Evolutionary conservation across 1,140 invertebrate genomes (phyloP).

Genomic region (Megalopta genalis): DNA sequence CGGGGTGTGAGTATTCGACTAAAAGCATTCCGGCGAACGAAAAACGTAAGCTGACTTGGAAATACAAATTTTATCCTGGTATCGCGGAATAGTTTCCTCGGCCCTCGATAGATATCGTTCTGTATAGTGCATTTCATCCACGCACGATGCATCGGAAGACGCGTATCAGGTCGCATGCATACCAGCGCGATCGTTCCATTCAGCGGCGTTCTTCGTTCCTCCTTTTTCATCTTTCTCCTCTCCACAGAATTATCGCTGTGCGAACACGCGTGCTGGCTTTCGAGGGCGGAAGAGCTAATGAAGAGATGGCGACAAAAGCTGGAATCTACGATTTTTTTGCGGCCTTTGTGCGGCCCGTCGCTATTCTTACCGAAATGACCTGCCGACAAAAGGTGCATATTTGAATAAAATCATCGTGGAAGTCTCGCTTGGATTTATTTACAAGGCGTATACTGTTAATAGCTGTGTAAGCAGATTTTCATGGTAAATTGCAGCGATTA

Average conservation of each 20-base stretch:
- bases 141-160: conserved; percentile 1
- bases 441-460: no score
- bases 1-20: conserved; percentile 23
- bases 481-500: no score
- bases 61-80: conserved; percentile 1
- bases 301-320: not conserved
- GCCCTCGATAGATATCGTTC: not conserved
- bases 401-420: not conserved
- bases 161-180: not conserved
- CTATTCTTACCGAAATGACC: conserved; percentile 1
- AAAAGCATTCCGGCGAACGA: conserved; percentile 32
- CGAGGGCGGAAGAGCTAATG: not conserved
- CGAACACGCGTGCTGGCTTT: conserved; percentile 1
- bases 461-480: no score
- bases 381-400: not conserved
- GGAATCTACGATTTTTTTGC: conserved; percentile 17
- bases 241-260: conserved; percentile 1
- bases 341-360: not conserved
- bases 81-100: not conserved
- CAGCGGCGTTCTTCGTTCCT: no score
- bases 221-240: not conserved
- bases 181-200: not conserved
- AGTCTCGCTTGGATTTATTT: not conserved
- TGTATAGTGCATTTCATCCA: not conserved
- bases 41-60: conserved; percentile 40